Evolutionary conservation across 2,113 vertebrate genomes (phyloP).

Genomic region (Anolis carolinensis): DNA sequence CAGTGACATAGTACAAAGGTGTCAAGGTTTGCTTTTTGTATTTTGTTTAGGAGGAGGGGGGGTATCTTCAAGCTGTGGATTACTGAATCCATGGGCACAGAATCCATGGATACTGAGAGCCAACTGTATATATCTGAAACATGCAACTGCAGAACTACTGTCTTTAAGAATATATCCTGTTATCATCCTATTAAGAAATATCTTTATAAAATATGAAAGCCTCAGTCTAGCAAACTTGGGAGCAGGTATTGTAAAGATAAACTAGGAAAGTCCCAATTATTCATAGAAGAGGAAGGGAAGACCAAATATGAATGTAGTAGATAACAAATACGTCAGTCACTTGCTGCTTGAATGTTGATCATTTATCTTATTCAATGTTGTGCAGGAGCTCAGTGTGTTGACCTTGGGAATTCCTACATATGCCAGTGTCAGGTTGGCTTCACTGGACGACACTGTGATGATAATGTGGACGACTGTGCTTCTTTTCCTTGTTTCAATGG

Average conservation of each 20-base stretch:
- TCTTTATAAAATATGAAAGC: not conserved
- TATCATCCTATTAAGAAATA: not conserved
- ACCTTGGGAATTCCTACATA: constrained; percentile 90
- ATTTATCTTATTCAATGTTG: not conserved
- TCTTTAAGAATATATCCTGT: too few species aligned
- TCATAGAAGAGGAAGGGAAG: not conserved
- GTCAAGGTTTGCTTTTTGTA: too few species aligned
- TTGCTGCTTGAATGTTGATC: not conserved
- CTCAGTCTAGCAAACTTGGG: not conserved
- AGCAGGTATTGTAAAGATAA: not conserved
- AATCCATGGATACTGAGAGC: too few species aligned
- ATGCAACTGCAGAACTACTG: not conserved
- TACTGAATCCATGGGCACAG: too few species aligned
- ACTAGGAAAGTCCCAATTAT: not conserved
- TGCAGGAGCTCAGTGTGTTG: constrained; percentile 90
- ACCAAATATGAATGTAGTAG: not conserved
- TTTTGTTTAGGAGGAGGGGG: too few species aligned
- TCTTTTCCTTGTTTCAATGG: constrained; percentile 90
- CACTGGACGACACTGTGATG: constrained; percentile 88
- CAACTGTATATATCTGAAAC: too few species aligned
- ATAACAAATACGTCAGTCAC: not conserved
- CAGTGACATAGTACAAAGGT: too few species aligned
- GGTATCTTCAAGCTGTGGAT: too few species aligned
- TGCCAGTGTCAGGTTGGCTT: constrained; percentile 93
- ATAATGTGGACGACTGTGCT: constrained; percentile 85